Evolutionary conservation across 1,140 invertebrate species (phyloP), one percentile per base, ranked within the genome.

Genomic region (Mercenaria mercenaria): DNA sequence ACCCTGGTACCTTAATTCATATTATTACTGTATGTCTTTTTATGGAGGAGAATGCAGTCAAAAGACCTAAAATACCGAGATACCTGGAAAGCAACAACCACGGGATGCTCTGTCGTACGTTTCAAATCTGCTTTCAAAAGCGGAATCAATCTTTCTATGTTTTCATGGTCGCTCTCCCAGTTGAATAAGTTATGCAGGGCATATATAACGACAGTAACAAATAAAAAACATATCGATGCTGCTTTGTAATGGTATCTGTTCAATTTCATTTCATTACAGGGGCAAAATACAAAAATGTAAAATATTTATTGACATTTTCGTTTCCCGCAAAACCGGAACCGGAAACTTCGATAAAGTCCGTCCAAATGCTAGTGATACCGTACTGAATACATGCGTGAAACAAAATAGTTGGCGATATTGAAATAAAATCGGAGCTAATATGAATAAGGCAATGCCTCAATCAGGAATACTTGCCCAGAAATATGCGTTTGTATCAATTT

Each of bases 251-350:
- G 61, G n/a, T 67, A 67, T 29, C 18, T 29, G 3, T 32, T 32
- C 18, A 67, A 67, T 67, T 32, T 67, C 61, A 67, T 67, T 67
- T 20, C 61, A 67, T 67, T 32, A 32, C n/a, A 4, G 8, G 13
- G 61, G 18, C 4, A 67, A 32, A 32, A 6, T 32, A 11, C 18
- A 37, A 67, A n/a, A n/a, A n/a, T n/a, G n/a, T 32, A 23, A 23
- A 4, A 13, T 11, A 32, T 8, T 37, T 11, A 32, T 32, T 10
- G 8, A 67, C 2, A 32, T 67, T 32, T 67, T 61, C 11, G 8
- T 61, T 67, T 67, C 26, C 61, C 61, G 61, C 61, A 67, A 67
- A 20, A 32, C 8, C 61, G 61, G 29, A 67, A 67, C 61, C 61
- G 61, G 61, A 67, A 67, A 67, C 32, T 11, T 10, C 43, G 18